Conservation (phyloP, 2,113 vertebrate genomes). For the Grantiella picta region DNA sequence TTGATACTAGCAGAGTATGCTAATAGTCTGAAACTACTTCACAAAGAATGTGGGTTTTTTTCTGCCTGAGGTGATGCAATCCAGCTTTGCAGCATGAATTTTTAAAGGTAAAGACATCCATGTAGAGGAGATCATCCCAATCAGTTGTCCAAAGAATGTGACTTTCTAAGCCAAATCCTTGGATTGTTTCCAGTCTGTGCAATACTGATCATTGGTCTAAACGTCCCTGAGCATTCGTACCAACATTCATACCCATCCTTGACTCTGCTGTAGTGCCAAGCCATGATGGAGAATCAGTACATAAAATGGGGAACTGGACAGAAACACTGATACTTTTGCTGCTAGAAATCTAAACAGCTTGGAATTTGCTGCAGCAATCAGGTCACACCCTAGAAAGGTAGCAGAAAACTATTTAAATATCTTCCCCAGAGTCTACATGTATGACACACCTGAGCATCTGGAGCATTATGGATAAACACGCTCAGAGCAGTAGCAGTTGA, state of each 20-base stretch:
- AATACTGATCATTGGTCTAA: neutral
- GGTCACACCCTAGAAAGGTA: neutral
- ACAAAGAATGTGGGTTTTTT: neutral
- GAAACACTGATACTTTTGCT: neutral
- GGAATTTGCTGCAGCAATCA: neutral
- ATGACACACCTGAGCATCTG: neutral
- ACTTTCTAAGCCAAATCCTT: neutral
- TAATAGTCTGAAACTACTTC: neutral
- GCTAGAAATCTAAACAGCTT: neutral
- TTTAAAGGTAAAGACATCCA: neutral
- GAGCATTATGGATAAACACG: neutral
- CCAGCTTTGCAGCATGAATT: neutral
- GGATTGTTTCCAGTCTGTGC: neutral
- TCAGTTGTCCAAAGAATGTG: neutral
- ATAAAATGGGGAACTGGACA: neutral
- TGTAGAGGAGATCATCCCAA: neutral
- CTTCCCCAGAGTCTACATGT: neutral
- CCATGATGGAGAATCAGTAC: neutral
- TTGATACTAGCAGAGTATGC: neutral
- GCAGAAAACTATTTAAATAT: neutral
- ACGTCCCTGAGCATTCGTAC: neutral
- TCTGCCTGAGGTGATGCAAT: neutral
- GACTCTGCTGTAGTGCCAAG: neutral
- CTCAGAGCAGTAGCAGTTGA: neutral
- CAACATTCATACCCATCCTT: neutral